These are phyloP conservation scores for Atrichornis clamosus DNA, from an alignment of 2,113 vertebrate species.

Conservation along the genomic window DNA sequence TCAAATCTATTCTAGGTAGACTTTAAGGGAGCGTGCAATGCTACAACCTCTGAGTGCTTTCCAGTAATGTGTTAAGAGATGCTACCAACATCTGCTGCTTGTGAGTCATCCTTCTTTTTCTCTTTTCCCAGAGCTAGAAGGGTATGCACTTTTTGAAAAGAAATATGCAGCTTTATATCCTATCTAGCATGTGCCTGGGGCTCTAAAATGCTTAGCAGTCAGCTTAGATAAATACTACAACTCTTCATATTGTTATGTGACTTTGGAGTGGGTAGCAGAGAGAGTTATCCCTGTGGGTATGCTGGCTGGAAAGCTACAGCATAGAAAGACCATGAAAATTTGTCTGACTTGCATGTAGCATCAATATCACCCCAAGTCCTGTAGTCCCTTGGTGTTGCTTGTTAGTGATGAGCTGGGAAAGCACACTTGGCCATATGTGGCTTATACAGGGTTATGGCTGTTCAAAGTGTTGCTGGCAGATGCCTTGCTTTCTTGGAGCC, in stretches of 20 bases:
- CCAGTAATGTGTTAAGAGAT: background rate
- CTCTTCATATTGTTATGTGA: background rate
- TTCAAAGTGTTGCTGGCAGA: background rate
- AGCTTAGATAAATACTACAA: background rate
- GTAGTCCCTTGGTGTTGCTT: accelerated
- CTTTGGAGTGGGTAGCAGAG: background rate
- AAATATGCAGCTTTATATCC: background rate
- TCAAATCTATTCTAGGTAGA: background rate
- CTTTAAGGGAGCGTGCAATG: background rate
- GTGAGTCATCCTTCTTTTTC: background rate
- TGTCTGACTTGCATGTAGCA: background rate
- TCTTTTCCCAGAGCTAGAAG: background rate
- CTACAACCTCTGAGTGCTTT: background rate
- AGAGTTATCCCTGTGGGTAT: background rate
- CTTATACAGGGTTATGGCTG: background rate
- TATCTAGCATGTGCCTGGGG: background rate
- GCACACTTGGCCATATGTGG: background rate
- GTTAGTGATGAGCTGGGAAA: background rate
- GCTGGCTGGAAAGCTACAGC: background rate
- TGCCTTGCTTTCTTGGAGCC: background rate
- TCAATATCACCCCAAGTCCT: background rate
- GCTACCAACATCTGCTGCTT: background rate
- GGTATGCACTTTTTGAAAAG: background rate
- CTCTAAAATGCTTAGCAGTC: background rate
- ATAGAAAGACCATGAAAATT: background rate